Conservation (phyloP, 2,113 vertebrate genomes). For the Pseudolaguvia tuberculata region DNA sequence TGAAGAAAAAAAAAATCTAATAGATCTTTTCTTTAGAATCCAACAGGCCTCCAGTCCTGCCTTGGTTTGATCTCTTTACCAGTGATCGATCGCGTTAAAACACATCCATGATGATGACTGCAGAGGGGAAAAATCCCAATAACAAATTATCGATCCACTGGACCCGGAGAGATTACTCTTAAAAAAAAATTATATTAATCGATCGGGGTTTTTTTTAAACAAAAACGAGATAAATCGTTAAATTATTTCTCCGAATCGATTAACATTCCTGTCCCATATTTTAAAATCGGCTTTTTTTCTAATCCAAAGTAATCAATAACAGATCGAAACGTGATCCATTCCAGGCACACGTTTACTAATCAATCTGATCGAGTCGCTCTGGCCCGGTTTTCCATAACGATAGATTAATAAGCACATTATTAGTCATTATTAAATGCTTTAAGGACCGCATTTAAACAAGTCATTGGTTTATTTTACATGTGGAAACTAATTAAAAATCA, state of each 20-base stretch:
- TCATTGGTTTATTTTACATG: neutral
- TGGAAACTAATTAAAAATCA: neutral
- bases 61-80: neutral
- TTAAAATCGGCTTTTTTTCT: neutral
- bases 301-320: neutral
- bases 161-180: neutral
- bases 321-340: slow-evolving; percentile 1
- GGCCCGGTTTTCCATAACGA: slow-evolving; percentile 36
- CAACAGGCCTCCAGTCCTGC: slow-evolving; percentile 24
- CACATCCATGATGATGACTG: slow-evolving; percentile 35
- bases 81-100: slow-evolving; percentile 21
- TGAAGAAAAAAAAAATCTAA: neutral
- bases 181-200: neutral
- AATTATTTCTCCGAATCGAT: neutral
- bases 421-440: neutral
- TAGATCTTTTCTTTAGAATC: slow-evolving; percentile 24
- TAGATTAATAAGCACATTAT: neutral
- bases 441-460: no score
- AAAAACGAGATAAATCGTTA: neutral
- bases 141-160: neutral
- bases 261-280: neutral
- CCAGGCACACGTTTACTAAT: slow-evolving; percentile 2
- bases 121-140: neutral
- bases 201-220: neutral
- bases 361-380: slow-evolving; percentile 11